Evolutionary conservation across 2,888 invertebrate species (phyloP), one percentile per base, ranked within the genome.

Genomic region (Carabus problematicus): DNA sequence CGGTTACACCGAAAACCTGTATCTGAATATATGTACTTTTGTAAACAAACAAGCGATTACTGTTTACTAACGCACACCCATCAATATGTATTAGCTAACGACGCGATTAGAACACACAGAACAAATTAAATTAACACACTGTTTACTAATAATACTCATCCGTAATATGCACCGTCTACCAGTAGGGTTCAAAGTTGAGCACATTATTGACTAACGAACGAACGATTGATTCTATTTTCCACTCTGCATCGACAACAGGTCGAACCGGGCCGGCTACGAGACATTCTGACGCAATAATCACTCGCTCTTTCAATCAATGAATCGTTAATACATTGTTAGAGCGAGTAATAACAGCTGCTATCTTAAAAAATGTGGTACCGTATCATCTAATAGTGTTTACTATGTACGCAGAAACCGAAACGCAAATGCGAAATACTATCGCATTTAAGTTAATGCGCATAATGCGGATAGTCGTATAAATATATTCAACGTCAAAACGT

Each of bases 1-100:
- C 67, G 60, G 60, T 67, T 60, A 60, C 52, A 42, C 67, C 59
- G 52, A 66, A 66, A 66, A 59, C 56, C 59, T 56, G 66, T 66
- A 66, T 66, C 49, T 9, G 58, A 47, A 56, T 58, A 64, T 64
- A 58, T 14, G 14, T 18, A 66, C 14, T 29, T 59, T 47, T 59
- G 66, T 66, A 66, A 66, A 66, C 66, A 66, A 66, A 66, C 47
- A 59, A 49, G 14, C 12, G 40, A 64, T 43, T 62, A 62, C 39
- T 29, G 29, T 29, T 29, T 29, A 29, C 29, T 29, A 29, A 29
- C 29, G 29, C 29, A 29, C 29, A 2, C 2, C 2, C 29, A 29
- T 29, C 29, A 29, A 29, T 29, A 29, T 29, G 29, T 29, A 29
- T 2, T 6, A 29, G 29, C 29, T 29, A 29, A 29, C 29, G 29